These are phyloP conservation scores for Pedionomus torquatus DNA, from an alignment of 2,113 vertebrate species.

Conservation along the genomic window DNA sequence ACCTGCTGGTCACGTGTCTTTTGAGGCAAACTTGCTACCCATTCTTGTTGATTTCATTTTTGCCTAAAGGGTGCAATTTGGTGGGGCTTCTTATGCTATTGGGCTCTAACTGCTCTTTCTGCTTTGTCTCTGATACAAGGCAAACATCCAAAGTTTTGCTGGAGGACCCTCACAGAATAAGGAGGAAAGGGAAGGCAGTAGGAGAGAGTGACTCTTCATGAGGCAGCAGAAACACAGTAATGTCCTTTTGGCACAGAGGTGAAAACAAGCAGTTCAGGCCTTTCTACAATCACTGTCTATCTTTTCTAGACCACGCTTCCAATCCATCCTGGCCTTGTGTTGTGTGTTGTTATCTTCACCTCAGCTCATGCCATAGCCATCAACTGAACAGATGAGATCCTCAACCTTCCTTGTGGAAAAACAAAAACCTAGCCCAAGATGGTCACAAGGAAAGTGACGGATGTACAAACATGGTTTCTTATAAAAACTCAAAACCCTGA, in stretches of 20 bases:
- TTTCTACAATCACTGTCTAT: neutral
- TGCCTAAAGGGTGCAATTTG: neutral
- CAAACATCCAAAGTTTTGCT: neutral
- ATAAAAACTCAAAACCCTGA: neutral
- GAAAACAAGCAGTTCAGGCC: neutral
- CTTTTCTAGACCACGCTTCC: neutral
- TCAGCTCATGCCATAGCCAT: neutral
- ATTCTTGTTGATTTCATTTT: neutral
- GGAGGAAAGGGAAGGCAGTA: neutral
- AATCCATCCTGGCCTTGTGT: neutral
- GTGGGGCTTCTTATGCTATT: neutral
- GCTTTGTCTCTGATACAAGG: neutral
- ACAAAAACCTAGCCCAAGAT: neutral
- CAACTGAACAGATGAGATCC: fast-evolving
- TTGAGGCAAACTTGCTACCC: neutral
- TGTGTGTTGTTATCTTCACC: neutral
- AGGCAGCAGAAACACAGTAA: neutral
- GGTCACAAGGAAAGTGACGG: neutral
- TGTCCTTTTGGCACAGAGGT: fast-evolving
- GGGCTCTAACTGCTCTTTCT: neutral
- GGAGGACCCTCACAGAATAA: neutral
- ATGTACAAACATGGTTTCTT: neutral
- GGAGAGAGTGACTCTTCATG: fast-evolving
- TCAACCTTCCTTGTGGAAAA: neutral
- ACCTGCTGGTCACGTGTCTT: too few relatives aligned